Conservation (phyloP, 1,140 invertebrate species). For the Drosophila mayri region DNA sequence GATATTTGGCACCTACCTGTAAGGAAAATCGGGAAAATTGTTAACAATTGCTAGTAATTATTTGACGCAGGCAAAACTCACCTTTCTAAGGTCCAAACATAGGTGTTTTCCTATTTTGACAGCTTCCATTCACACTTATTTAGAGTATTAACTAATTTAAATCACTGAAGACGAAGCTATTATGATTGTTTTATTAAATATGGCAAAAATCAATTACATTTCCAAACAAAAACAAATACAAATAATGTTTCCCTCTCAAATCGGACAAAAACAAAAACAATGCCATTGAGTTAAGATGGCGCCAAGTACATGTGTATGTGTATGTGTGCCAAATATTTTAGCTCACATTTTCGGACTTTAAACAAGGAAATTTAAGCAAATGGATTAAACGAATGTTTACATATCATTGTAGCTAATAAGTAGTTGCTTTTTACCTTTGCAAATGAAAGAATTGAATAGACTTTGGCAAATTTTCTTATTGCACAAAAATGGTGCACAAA, state of each 20-base stretch:
- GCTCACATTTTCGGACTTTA: background rate
- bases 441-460: too few species aligned
- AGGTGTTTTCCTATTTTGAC: background rate
- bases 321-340: background rate
- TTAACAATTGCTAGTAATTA: background rate
- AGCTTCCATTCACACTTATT: background rate
- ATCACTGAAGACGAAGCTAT: background rate
- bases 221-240: background rate
- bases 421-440: background rate
- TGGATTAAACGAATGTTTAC: background rate
- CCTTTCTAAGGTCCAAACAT: background rate
- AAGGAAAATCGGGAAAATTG: background rate
- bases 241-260: background rate
- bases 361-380: background rate
- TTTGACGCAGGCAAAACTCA: background rate
- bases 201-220: background rate
- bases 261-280: background rate
- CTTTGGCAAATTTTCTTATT: background rate
- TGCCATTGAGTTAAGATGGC: background rate
- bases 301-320: background rate
- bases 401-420: background rate
- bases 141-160: background rate
- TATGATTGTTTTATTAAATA: background rate
- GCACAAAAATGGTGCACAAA: background rate
- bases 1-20: constrained; percentile 15